These are phyloP conservation scores for Salarias fasciatus DNA, from an alignment of 2,797 vertebrate species.

Conservation along the genomic window DNA sequence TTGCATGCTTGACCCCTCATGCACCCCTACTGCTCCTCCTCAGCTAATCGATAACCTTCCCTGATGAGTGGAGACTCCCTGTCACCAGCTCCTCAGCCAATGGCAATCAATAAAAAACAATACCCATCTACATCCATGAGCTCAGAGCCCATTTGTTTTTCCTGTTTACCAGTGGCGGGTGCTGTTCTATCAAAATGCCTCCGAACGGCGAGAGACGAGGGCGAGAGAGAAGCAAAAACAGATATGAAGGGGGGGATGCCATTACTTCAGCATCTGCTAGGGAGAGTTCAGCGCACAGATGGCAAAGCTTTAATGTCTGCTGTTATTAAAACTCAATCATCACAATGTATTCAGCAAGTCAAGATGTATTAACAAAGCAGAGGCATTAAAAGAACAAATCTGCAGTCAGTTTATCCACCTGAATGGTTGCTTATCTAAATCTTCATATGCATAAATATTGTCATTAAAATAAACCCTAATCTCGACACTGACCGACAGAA, in stretches of 20 bases:
- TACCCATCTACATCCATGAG: slow-evolving; percentile 82
- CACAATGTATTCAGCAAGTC: slow-evolving; percentile 20
- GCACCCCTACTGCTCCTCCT: slow-evolving; percentile 32
- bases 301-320: slow-evolving; percentile 64
- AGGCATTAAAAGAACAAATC: slow-evolving; percentile 17
- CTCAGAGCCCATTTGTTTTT: slow-evolving; percentile 73
- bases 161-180: slow-evolving; percentile 74
- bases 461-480: slow-evolving; percentile 1
- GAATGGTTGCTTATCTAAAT: slow-evolving; percentile 5
- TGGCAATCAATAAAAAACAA: slow-evolving; percentile 89
- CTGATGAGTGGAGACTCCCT: slow-evolving; percentile 80
- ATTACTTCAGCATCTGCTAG: slow-evolving; percentile 60
- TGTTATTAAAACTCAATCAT: slow-evolving; percentile 35
- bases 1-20: slow-evolving; percentile 47
- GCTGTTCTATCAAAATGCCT: slow-evolving; percentile 79
- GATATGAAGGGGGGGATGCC: slow-evolving; percentile 30
- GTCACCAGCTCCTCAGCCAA: slow-evolving; percentile 77
- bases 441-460: neutral
- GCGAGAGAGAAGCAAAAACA: neutral
- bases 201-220: slow-evolving; percentile 28
- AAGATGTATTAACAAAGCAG: slow-evolving; percentile 25
- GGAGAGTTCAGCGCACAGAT: slow-evolving; percentile 69
- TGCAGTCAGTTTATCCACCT: slow-evolving; percentile 7
- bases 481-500: slow-evolving; percentile 5
- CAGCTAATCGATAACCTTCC: slow-evolving; percentile 65